Base-by-base conservation (phyloP, 2,797 vertebrate genomes). In the Sandelia bainsii region DNA sequence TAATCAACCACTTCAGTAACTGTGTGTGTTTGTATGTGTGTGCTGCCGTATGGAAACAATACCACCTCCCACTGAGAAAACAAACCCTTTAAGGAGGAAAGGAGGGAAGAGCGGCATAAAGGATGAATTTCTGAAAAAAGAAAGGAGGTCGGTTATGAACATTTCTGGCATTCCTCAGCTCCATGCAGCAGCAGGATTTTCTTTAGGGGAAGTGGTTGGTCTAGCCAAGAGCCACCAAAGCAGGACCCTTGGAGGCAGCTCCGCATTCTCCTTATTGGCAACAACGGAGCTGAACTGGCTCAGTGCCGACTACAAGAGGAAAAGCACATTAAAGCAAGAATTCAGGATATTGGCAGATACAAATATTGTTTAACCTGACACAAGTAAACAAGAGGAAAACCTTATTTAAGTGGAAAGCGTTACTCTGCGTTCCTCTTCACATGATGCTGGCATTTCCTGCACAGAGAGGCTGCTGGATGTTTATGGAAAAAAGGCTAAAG, bases 271-370 rank as follows among this genome's bases (percentile, higher is more conserved):
- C 61, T 77, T 37, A 61, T 49, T 64, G 78, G 75, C 75, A 57
- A 14, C 20, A 37, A 19, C 66, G 13, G 73, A 39, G 73, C 72
- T 45, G 64, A 66, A 62, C 72, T 77, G 79, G 85, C 82, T 59
- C 45, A 19, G 48, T 49, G 72, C 85, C 75, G 20, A 82, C 53
- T 50, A 13, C 20, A 22, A 70, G 78, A 92, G 92, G 90, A 93
- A 93, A 85, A 76, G 44, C 65, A 82, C 83, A 89, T 92, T 91
- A 92, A 91, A 86, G 88, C 83, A 86, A 69, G 85, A 89, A 90
- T 89, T 76, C 61, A 45, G 83, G 79, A 83, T 67, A 78, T 70
- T 83, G 72, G 69, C 77, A 72, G 77, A 52, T 63, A 53, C 65
- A 67, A 77, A 84, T 83, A 77, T 91, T 93, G 84, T 91, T 92